Evolutionary conservation across 2,888 invertebrate genomes (phyloP).

Genomic region (Venusia cambrica): DNA sequence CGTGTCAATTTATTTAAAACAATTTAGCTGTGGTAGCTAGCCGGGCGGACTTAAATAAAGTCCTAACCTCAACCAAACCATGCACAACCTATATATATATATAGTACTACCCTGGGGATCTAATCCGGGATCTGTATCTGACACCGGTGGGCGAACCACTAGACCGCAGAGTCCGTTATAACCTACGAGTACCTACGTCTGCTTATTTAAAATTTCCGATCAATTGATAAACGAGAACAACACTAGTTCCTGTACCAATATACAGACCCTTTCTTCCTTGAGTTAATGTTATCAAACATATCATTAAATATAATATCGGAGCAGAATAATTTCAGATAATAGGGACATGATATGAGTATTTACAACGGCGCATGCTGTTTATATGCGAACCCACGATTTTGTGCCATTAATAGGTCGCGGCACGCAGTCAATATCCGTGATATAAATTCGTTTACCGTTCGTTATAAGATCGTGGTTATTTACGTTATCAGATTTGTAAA

Average conservation of each 20-base stretch:
- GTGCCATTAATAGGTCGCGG: conserved; percentile 26
- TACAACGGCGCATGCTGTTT: conserved; percentile 20
- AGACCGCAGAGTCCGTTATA: no score
- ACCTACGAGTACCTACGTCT: no score
- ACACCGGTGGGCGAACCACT: no score
- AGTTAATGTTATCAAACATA: conserved; percentile 12
- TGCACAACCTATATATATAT: no score
- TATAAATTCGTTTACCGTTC: conserved; percentile 43
- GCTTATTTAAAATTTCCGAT: no score
- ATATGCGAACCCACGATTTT: conserved; percentile 17
- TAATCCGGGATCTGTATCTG: no score
- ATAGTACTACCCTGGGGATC: no score
- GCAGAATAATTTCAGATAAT: conserved; percentile 21
- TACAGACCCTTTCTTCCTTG: conserved; percentile 1
- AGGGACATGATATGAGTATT: conserved; percentile 20
- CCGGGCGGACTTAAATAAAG: no score
- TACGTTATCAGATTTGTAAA: conserved; percentile 40
- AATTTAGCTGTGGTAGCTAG: no score
- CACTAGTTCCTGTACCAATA: conserved; percentile 1
- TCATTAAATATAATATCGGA: conserved; percentile 13
- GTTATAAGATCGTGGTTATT: conserved; percentile 36
- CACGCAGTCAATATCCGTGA: conserved; percentile 39
- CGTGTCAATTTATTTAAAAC: no score
- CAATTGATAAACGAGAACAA: no score
- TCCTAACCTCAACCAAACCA: no score